These are phyloP conservation scores for Acipenser ruthenus DNA, from an alignment of 2,797 vertebrate species.

Conservation along the genomic window DNA sequence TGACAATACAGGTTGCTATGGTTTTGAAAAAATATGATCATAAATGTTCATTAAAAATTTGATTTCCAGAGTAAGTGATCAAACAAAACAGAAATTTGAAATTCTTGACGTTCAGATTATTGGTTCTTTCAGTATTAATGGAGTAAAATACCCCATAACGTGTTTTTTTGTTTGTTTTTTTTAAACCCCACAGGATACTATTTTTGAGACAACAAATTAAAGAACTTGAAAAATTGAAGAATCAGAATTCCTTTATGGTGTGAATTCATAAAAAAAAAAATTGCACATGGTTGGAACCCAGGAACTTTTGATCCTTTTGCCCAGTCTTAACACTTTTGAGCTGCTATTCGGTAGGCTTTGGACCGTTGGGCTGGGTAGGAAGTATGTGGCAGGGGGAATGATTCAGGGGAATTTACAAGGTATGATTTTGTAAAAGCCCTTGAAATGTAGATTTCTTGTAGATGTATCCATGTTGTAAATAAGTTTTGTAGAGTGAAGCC, in stretches of 20 bases:
- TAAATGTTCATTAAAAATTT: no score
- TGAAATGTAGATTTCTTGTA: constrained; percentile 98
- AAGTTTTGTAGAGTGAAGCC: constrained; percentile 99
- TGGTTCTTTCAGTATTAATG: no score
- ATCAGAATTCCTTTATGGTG: constrained; percentile 99
- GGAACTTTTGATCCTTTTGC: constrained; percentile 67
- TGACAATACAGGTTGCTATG: no score
- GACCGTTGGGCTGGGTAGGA: constrained; percentile 75
- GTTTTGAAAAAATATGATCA: no score
- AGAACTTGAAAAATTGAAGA: constrained; percentile 99
- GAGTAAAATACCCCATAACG: not conserved
- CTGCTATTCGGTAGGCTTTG: constrained; percentile 77
- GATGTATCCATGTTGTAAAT: constrained; percentile 99
- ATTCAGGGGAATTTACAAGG: constrained; percentile 71
- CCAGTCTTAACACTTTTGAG: constrained; percentile 79
- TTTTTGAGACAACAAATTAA: constrained; percentile 99
- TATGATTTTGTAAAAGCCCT: constrained; percentile 73
- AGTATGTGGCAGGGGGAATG: constrained; percentile 57
- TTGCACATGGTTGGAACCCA: constrained; percentile 84
- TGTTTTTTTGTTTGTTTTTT: not conserved
- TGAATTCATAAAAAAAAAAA: constrained; percentile 70
- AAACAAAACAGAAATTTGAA: no score
- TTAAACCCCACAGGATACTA: constrained; percentile 77
- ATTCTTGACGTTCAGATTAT: no score
- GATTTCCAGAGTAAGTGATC: no score